Evolutionary conservation across 1,140 invertebrate genomes (phyloP).

Genomic region (Delia radicum): DNA sequence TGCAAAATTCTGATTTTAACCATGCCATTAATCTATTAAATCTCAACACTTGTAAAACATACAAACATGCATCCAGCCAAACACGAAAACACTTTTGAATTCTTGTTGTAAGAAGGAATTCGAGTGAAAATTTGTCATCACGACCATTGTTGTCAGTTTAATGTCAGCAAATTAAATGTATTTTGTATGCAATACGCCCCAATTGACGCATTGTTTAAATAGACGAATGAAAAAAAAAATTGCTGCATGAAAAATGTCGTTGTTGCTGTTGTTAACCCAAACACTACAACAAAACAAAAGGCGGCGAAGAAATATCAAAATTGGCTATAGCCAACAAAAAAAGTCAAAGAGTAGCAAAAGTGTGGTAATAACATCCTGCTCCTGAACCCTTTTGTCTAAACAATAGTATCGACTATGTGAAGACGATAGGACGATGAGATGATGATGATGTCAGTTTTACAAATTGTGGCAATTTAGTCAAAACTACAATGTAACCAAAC

Average conservation of each 20-base stretch:
- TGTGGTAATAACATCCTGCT: slow-evolving; percentile 8
- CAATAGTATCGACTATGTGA: not conserved
- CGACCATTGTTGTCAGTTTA: slow-evolving; percentile 24
- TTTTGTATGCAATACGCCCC: slow-evolving; percentile 28
- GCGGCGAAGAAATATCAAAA: not conserved
- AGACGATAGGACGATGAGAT: no score
- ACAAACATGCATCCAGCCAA: not conserved
- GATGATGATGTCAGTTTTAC: slow-evolving; percentile 30
- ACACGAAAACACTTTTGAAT: not conserved
- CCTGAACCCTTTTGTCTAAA: no score
- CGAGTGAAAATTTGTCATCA: not conserved
- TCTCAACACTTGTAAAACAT: not conserved
- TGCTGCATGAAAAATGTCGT: no score
- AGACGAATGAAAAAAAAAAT: not conserved
- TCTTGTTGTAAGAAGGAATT: not conserved
- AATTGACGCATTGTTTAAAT: slow-evolving; percentile 23
- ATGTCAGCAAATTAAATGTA: slow-evolving; percentile 30
- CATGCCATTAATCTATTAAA: not conserved
- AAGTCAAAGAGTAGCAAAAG: not conserved
- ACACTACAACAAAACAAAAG: slow-evolving; percentile 8
- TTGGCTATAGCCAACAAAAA: not conserved
- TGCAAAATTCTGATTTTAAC: not conserved
- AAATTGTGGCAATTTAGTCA: slow-evolving; percentile 28
- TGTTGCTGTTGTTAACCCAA: no score
- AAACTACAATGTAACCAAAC: slow-evolving; percentile 4